phyloP scores from a whole-genome alignment of 2,113 vertebrate species.

The Microcebus murinus region DNA sequence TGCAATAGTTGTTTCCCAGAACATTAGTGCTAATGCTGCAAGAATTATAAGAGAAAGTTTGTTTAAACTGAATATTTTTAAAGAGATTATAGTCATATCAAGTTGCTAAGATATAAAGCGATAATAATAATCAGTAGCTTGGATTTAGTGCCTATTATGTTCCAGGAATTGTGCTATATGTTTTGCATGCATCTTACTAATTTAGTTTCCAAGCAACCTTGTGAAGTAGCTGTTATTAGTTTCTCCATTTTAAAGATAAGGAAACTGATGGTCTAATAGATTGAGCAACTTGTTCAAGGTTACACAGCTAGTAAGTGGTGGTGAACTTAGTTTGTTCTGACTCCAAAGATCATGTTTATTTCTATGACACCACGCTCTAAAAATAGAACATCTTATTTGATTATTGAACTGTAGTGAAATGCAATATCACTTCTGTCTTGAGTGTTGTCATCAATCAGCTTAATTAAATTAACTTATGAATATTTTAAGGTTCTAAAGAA shows the following conservation, averaged over 20 bases:
- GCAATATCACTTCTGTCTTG: background rate
- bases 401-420: background rate
- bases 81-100: fast-evolving
- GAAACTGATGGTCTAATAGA: background rate
- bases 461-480: background rate
- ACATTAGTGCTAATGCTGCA: background rate
- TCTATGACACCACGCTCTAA: background rate
- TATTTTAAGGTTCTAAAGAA: background rate
- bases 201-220: background rate
- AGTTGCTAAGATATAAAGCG: background rate
- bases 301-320: background rate
- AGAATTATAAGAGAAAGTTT: background rate
- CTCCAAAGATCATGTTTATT: background rate
- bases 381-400: background rate
- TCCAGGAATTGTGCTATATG: background rate
- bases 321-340: background rate
- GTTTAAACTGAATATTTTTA: conserved; percentile 7
- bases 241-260: background rate
- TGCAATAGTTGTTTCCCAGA: conserved; percentile 44
- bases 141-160: background rate
- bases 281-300: background rate
- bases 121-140: background rate
- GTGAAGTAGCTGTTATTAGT: background rate
- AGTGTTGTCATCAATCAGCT: background rate
- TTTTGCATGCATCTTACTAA: background rate